phyloP scores from a whole-genome alignment of 2,113 vertebrate species.

The Erinaceus europaeus region DNA sequence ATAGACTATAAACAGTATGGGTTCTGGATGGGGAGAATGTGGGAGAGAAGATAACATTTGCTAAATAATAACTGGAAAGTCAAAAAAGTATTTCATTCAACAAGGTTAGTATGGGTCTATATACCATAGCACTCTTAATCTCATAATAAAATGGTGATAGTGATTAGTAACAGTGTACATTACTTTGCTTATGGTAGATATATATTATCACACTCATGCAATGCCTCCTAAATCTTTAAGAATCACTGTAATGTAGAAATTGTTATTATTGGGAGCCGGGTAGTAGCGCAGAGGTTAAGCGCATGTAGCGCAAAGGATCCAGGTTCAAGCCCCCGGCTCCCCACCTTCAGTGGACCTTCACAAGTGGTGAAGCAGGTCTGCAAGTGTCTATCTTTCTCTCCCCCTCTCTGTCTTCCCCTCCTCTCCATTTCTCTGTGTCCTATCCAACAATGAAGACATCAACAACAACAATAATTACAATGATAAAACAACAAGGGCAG shows the following conservation, averaged over 20 bases:
- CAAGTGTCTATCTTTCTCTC: no score
- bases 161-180: constrained; percentile 16
- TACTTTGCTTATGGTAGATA: not conserved
- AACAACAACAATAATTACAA: no score
- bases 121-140: constrained; percentile 12
- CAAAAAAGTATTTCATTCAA: constrained; percentile 13
- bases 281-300: no score
- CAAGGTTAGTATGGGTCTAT: not conserved
- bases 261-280: no score
- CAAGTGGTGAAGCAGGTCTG: no score
- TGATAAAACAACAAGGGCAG: no score
- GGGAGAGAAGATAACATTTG: not conserved
- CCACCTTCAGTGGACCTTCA: no score
- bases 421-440: no score
- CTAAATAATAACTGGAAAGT: not conserved
- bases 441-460: no score
- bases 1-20: not conserved
- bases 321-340: no score
- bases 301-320: no score
- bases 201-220: not conserved
- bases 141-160: not conserved
- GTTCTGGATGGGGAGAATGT: not conserved
- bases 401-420: no score
- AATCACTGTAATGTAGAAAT: not conserved
- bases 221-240: not conserved